These are phyloP conservation scores for Dipodomys spectabilis DNA, from an alignment of 2,113 vertebrate species.

Conservation along the genomic window DNA sequence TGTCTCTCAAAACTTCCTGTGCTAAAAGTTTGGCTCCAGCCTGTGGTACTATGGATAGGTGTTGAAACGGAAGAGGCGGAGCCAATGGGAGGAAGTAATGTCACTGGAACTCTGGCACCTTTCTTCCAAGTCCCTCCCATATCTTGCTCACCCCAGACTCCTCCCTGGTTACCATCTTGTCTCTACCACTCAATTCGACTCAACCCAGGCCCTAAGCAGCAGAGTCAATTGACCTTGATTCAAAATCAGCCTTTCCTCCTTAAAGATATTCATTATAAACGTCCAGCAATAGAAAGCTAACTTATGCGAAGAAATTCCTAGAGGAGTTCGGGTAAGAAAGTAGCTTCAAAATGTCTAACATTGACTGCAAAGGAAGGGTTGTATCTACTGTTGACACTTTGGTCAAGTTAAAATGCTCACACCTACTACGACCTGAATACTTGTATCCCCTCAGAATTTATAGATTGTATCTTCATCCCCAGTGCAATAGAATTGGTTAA, in stretches of 20 bases:
- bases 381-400: not conserved
- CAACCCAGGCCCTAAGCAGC: not conserved
- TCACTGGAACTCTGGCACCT: not conserved
- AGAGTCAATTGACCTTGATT: not conserved
- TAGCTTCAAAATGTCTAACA: not conserved
- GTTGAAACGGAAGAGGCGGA: too few relatives aligned
- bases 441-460: not conserved
- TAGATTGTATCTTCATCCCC: not conserved
- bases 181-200: not conserved
- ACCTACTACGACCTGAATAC: not conserved
- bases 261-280: not conserved
- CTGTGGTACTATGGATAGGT: rapidly evolving
- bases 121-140: not conserved
- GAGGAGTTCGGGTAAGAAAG: not conserved
- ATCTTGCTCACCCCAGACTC: not conserved
- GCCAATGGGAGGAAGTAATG: not conserved
- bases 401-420: not conserved
- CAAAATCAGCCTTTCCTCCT: not conserved
- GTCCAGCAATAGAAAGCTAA: not conserved
- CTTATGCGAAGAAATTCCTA: not conserved
- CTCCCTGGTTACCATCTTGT: not conserved
- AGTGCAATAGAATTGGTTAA: not conserved
- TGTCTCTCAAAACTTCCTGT: not conserved
- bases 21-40: not conserved
- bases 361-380: not conserved